Evolutionary conservation across 2,888 invertebrate species (phyloP).

Genomic region (Eupithecia abbreviata): DNA sequence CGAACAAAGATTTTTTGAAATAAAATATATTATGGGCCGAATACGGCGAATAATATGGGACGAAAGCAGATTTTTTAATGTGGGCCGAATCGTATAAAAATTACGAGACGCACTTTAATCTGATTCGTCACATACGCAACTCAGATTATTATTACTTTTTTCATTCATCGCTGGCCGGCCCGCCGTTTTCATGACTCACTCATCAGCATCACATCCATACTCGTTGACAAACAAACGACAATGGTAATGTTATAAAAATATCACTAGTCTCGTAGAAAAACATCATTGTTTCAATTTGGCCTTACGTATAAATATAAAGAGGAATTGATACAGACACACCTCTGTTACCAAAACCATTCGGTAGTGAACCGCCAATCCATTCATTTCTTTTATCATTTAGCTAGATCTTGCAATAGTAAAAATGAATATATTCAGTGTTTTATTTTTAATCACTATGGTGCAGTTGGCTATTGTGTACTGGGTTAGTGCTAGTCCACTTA

Average conservation of each 20-base stretch:
- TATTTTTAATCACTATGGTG: slow-evolving; percentile 43
- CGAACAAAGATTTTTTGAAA: no score
- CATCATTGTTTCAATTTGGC: slow-evolving; percentile 7
- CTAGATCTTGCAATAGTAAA: background rate
- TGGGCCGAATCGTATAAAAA: no score
- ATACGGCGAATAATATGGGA: no score
- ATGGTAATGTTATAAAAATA: slow-evolving; percentile 24
- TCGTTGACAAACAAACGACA: slow-evolving; percentile 24
- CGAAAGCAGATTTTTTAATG: no score
- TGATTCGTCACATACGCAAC: no score
- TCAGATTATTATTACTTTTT: no score
- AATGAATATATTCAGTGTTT: background rate
- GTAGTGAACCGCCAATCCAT: background rate
- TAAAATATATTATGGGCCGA: no score
- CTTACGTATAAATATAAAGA: slow-evolving; percentile 9
- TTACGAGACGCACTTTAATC: no score
- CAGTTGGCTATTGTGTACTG: slow-evolving; percentile 50
- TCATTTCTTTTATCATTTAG: background rate
- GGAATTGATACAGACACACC: background rate
- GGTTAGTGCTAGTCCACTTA: slow-evolving; percentile 44
- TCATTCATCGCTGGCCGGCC: no score
- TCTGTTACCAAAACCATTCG: background rate
- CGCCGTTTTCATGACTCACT: no score
- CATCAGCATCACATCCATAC: background rate
- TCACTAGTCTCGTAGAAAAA: background rate